Evolutionary conservation across 2,113 vertebrate species (phyloP).

Genomic region (Arenaria interpres): DNA sequence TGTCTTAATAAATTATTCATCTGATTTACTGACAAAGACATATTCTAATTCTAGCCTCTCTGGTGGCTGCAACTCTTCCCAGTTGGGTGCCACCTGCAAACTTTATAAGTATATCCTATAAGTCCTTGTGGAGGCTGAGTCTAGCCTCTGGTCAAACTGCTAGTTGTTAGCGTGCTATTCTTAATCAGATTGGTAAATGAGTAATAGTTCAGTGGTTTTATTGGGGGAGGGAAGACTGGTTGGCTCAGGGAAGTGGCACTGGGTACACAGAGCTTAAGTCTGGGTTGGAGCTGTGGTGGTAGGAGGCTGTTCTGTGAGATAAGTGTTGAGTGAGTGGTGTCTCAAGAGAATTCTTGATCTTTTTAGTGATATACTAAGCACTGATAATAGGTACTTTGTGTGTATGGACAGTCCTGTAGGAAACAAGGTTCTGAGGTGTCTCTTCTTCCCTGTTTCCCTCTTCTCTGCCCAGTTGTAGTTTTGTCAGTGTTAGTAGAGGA

Average conservation of each 20-base stretch:
- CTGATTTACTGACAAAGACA: background rate
- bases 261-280: background rate
- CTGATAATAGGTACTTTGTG: background rate
- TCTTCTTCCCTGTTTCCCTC: background rate
- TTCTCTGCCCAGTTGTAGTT: background rate
- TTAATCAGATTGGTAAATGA: slow-evolving; percentile 43
- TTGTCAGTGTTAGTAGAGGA: background rate
- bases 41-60: background rate
- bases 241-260: background rate
- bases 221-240: background rate
- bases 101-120: background rate
- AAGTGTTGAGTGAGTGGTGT: background rate
- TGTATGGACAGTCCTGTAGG: background rate
- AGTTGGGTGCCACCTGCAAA: background rate
- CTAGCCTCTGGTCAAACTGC: background rate
- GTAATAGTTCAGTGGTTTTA: slow-evolving; percentile 30
- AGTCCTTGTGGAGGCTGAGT: background rate
- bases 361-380: background rate
- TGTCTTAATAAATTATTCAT: background rate
- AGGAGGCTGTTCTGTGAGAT: background rate
- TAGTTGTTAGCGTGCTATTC: background rate
- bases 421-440: background rate
- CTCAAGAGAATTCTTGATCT: background rate
- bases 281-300: background rate
- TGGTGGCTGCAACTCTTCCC: background rate